These are phyloP conservation scores for Rhinoderma darwinii DNA, from an alignment of 2,113 vertebrate species.

Conservation along the genomic window DNA sequence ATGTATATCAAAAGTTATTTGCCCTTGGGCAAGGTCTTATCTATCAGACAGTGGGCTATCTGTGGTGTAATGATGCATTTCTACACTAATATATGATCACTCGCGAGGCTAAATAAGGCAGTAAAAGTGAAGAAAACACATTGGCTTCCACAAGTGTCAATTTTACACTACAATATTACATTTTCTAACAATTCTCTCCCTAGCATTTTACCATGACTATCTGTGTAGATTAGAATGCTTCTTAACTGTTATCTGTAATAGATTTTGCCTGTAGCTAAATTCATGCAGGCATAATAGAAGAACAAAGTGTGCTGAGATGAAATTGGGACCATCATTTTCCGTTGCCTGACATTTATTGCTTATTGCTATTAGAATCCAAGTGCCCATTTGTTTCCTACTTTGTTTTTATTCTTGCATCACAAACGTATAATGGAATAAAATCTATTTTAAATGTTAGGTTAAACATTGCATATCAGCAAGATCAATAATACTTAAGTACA, in stretches of 20 bases:
- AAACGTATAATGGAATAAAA: conserved; percentile 78
- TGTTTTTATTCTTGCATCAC: conserved; percentile 83
- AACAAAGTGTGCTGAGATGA: conserved; percentile 85
- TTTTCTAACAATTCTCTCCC: conserved; percentile 77
- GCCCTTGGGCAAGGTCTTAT: conserved; percentile 69
- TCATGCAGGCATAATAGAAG: conserved; percentile 84
- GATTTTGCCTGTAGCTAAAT: conserved; percentile 86
- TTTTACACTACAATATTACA: conserved; percentile 74
- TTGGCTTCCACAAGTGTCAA: conserved; percentile 74
- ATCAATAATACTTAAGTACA: conserved; percentile 84
- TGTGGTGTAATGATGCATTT: conserved; percentile 58
- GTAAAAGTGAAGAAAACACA: conserved; percentile 58
- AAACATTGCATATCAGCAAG: conserved; percentile 79
- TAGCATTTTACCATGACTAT: conserved; percentile 76
- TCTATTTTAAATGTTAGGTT: conserved; percentile 82
- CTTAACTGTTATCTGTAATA: conserved; percentile 87
- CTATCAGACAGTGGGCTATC: conserved; percentile 60
- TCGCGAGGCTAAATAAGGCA: conserved; percentile 68
- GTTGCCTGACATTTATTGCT: conserved; percentile 87
- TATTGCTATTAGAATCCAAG: conserved; percentile 87
- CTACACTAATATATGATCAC: conserved; percentile 72
- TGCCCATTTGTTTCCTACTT: conserved; percentile 86
- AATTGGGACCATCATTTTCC: conserved; percentile 88
- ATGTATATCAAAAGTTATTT: conserved; percentile 30
- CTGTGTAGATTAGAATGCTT: conserved; percentile 84